Evolutionary conservation across 1,140 invertebrate species (phyloP).

Genomic region (Maconellicoccus hirsutus): DNA sequence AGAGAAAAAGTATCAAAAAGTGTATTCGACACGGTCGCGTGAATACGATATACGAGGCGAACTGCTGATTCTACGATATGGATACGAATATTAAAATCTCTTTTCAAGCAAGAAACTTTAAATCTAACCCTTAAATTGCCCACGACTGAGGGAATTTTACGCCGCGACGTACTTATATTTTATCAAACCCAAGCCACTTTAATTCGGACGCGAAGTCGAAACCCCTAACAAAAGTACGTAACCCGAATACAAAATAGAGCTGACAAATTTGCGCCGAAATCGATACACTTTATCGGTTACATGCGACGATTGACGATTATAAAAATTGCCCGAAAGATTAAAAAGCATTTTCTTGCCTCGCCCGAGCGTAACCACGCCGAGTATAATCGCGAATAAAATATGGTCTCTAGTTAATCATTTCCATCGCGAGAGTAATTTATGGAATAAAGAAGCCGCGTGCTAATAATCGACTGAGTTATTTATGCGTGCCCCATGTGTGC

Average conservation of each 20-base stretch:
- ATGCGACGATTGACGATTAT: background rate
- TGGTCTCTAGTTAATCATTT: slow-evolving; percentile 14
- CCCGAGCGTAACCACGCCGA: background rate
- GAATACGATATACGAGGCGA: background rate
- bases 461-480: slow-evolving; percentile 20
- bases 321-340: background rate
- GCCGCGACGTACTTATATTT: background rate
- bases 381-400: slow-evolving; percentile 1
- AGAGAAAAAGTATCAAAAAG: slow-evolving; percentile 15
- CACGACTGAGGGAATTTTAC: background rate
- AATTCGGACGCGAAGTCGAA: background rate
- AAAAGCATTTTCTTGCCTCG: background rate
- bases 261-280: too few species aligned
- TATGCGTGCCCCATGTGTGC: slow-evolving; percentile 19
- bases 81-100: slow-evolving; percentile 21
- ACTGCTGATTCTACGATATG: slow-evolving; percentile 20
- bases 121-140: slow-evolving; percentile 11
- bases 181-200: background rate
- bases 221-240: background rate
- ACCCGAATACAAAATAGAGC: background rate
- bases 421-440: slow-evolving; percentile 1
- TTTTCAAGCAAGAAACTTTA: slow-evolving; percentile 16
- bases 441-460: slow-evolving; percentile 16
- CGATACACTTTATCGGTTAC: background rate
- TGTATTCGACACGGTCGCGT: slow-evolving; percentile 20